Percentiles rank a stretch among this genome's conserved stretches.
Evolutionary conservation across 1,140 invertebrate genomes (phyloP).

Genomic region (Hylyphantes graminicola): DNA sequence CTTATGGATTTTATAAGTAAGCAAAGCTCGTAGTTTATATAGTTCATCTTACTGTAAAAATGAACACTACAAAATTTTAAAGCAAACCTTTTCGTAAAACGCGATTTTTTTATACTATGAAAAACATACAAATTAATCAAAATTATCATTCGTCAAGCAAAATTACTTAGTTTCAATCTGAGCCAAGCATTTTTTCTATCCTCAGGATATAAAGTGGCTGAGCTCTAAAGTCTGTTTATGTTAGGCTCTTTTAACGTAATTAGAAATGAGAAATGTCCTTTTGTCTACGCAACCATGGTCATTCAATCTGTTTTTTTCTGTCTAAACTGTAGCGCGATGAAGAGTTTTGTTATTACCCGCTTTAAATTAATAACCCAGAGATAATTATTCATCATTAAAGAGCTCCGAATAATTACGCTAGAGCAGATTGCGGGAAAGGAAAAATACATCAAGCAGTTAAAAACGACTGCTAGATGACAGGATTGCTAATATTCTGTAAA

Average conservation of each 20-base stretch:
- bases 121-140: too few relatives aligned
- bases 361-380: slow-evolving; percentile 1
- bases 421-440: not conserved
- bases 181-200: not conserved
- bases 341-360: not conserved
- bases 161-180: not conserved
- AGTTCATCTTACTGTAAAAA: too few relatives aligned
- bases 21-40: too few relatives aligned
- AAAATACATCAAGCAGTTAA: not conserved
- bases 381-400: slow-evolving; percentile 4
- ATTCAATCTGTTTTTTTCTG: not conserved
- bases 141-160: too few relatives aligned
- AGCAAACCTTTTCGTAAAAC: too few relatives aligned
- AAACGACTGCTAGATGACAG: too few relatives aligned
- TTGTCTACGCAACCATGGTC: not conserved
- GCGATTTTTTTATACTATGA: too few relatives aligned
- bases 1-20: too few relatives aligned
- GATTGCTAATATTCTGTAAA: too few relatives aligned
- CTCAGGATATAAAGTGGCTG: too few relatives aligned
- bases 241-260: slow-evolving; percentile 7
- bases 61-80: too few relatives aligned
- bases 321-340: not conserved
- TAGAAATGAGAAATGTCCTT: slow-evolving; percentile 5
- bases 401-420: not conserved
- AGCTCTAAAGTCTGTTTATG: too few relatives aligned